Evolutionary conservation across 2,888 invertebrate genomes (phyloP).

Genomic region (Pardosa pseudoannulata): DNA sequence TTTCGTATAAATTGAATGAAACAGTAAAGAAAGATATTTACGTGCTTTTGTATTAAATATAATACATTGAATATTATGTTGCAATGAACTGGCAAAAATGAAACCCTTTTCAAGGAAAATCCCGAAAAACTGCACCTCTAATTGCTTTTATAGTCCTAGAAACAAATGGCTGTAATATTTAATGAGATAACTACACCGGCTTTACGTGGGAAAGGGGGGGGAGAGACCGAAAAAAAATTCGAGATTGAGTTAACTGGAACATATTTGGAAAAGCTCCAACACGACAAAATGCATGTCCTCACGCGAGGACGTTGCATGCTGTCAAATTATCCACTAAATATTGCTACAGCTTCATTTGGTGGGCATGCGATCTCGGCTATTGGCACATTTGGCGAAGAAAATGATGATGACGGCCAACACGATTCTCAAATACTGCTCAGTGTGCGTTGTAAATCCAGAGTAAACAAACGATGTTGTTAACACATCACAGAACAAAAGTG

Average conservation of each 20-base stretch:
- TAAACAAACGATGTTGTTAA: background rate
- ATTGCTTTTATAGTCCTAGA: background rate
- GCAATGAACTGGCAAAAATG: background rate
- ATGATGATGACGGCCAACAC: background rate
- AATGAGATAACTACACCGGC: background rate
- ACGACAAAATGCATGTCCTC: conserved; percentile 12
- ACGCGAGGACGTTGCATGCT: background rate
- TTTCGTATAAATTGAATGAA: too few species aligned
- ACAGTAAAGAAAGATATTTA: too few species aligned
- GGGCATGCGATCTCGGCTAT: background rate
- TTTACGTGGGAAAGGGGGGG: too few species aligned
- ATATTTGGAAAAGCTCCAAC: background rate
- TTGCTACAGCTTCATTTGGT: background rate
- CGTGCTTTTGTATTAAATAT: too few species aligned
- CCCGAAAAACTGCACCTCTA: background rate
- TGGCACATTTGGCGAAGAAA: background rate
- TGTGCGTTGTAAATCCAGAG: background rate
- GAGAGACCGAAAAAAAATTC: background rate
- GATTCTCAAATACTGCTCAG: background rate
- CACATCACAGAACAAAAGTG: too few species aligned
- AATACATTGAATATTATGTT: background rate
- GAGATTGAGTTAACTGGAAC: background rate
- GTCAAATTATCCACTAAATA: conserved; percentile 9
- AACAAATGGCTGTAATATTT: background rate
- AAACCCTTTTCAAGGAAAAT: background rate